Evolutionary conservation across 2,113 vertebrate genomes (phyloP), one percentile per base, ranked within the genome.

Genomic region (Ammodytes marinus): DNA sequence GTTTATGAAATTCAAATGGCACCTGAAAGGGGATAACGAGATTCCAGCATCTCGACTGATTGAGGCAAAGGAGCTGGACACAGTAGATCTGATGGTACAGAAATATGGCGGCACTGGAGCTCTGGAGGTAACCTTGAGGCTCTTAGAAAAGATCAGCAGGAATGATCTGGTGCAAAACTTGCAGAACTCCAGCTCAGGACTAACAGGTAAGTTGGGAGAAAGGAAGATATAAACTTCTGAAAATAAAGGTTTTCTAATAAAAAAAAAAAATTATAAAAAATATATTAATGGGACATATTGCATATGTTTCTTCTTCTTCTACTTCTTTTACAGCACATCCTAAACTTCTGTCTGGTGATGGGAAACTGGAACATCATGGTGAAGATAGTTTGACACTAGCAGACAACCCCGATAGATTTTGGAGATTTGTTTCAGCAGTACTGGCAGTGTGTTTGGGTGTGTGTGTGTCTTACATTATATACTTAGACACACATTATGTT

Each of bases 111-210:
- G 1, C 1, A 2, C 5, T 17, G 68, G 43, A 71, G 68, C 68
- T 11, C 17, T 45, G 43, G 12, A 27, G 37, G 1, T 57, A 10
- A 65, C 59, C 35, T 8, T 42, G 35, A 8, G 1, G 43, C 6
- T 71, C 57, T 79, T 79, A 14, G 12, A 17, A 15, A 79, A 65
- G 17, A 49, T 79, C 68, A 1, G 4, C 59, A 71, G 68, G 52
- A 79, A 79, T 17, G 77, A 79, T 39, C 77, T 79, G 52, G 54
- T 59, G 37, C 10, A 57, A 17, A 5, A 3, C 17, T 27, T 72
- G 3, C 1, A 55, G 14, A 45, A 14, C 13, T 17, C 14, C 37
- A 17, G 6, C 49, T 7, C n/a, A 5, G 1, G 19, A 8, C 40
- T 0, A 11, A 63, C 37, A 19, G 58, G 76, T 69, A 69, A 57